Evolutionary conservation across 2,888 invertebrate species (phyloP).

Genomic region (Metalampra italica): DNA sequence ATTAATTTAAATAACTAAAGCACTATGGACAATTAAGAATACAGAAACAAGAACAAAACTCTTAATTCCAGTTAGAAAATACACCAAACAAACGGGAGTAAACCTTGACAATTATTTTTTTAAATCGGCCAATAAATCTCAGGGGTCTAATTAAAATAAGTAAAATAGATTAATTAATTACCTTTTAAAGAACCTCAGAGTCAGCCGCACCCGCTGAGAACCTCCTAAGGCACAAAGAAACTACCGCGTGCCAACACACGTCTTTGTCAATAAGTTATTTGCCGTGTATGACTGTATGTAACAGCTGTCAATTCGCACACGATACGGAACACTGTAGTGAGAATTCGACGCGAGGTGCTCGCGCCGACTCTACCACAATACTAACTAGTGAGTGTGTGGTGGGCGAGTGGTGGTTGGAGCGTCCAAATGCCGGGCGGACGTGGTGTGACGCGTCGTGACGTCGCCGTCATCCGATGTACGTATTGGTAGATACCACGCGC

Average conservation of each 20-base stretch:
- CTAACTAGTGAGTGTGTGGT: constrained; percentile 23
- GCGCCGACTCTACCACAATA: constrained; percentile 50
- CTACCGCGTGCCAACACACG: constrained; percentile 10
- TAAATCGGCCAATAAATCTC: not conserved
- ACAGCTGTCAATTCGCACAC: constrained; percentile 30
- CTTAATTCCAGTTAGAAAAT: too few species aligned
- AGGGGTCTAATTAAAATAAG: not conserved
- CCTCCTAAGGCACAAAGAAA: constrained; percentile 24
- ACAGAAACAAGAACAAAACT: too few species aligned
- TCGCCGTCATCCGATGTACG: constrained; percentile 31
- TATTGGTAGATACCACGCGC: constrained; percentile 8
- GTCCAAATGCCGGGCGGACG: constrained; percentile 34
- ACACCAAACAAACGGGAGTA: too few species aligned
- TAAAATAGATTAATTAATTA: not conserved
- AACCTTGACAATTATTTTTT: too few species aligned
- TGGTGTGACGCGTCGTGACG: constrained; percentile 57
- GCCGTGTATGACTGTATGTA: constrained; percentile 9
- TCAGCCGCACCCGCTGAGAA: constrained; percentile 12
- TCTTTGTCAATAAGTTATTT: constrained; percentile 29
- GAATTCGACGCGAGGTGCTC: constrained; percentile 42
- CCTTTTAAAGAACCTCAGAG: constrained; percentile 2
- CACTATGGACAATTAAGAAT: too few species aligned
- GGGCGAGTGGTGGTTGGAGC: constrained; percentile 30
- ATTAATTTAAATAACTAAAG: too few species aligned
- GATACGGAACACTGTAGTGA: constrained; percentile 29